Percentiles rank a stretch among this genome's conserved stretches.
These are phyloP conservation scores for Crocallis elinguaria DNA, from an alignment of 2,888 invertebrate genomes.

Conservation along the genomic window DNA sequence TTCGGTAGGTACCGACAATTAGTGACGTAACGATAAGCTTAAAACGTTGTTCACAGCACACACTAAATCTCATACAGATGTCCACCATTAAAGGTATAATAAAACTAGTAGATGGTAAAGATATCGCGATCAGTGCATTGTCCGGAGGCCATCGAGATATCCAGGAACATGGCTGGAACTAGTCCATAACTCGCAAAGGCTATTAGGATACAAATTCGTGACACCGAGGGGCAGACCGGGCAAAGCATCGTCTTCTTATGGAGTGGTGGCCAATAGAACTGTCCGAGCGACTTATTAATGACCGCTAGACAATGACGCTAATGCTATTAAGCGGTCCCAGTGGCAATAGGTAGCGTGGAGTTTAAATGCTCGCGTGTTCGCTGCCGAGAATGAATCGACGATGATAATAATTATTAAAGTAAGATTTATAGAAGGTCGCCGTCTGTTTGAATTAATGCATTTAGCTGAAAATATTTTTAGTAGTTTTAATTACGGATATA, in stretches of 20 bases:
- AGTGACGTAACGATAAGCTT: conserved; percentile 23
- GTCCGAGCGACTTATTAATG: conserved; percentile 77
- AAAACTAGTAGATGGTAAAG: conserved; percentile 31
- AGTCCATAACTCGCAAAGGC: conserved; percentile 49
- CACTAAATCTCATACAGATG: conserved; percentile 27
- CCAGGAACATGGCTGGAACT: conserved; percentile 45
- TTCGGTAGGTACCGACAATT: conserved; percentile 13
- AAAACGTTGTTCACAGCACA: conserved; percentile 25
- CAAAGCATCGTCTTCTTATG: conserved; percentile 59
- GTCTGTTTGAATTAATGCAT: conserved; percentile 17
- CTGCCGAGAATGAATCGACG: conserved; percentile 36
- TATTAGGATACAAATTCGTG: conserved; percentile 68
- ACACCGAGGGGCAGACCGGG: conserved; percentile 57
- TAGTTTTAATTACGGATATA: not conserved
- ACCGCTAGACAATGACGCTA: conserved; percentile 75
- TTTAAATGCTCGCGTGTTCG: conserved; percentile 56
- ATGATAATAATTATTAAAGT: conserved; percentile 36
- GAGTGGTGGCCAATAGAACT: conserved; percentile 74
- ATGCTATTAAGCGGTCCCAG: conserved; percentile 74
- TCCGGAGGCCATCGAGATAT: conserved; percentile 38
- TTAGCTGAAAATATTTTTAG: not conserved
- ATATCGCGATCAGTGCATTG: conserved; percentile 31
- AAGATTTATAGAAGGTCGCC: conserved; percentile 29
- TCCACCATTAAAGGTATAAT: conserved; percentile 30
- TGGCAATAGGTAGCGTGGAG: conserved; percentile 58